Evolutionary conservation across 2,888 invertebrate genomes (phyloP), one percentile per base, ranked within the genome.

Genomic region (Eristalis arbustorum): DNA sequence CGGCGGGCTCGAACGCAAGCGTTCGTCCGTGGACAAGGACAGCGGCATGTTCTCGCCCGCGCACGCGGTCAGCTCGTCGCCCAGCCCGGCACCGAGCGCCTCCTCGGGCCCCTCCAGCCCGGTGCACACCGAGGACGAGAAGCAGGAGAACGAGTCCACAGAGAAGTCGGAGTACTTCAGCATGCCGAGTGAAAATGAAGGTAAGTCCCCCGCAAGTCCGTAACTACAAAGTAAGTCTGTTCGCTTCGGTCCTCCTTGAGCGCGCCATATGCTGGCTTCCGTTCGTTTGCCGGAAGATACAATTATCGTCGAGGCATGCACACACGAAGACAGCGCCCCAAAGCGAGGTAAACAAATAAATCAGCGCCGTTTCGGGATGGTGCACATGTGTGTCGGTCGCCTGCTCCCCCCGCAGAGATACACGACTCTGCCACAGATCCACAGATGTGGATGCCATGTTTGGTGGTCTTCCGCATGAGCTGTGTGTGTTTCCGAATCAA

Each of bases 71-170:
- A 89, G 90, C 49, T 89, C 90, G 0, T 92, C 92, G 2, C 90
- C 90, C 0, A 92, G 92, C 22, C 91, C 93, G 0, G 91, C 91
- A 81, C 91, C 91, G 63, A 92, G 93, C 87, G 91, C 91, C 64
- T 93, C 93, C 18, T 93, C 93, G 4, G 92, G 92, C 11, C 92
- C 92, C 1, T 92, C 94, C 1, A 93, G 93, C 40, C 93, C 93
- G 2, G 92, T 92, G 22, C 92, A 93, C 74, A 93, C 93, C 1
- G 93, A 93, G 89, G 93, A 93, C 79, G 93, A 93, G 83, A 94
- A 94, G 89, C 94, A 94, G 90, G 94, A 94, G 89, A 93, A 94
- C 69, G 94, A 94, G 90, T 93, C 93, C 78, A 94, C 94, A 76
- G 94, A 94, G 91, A 94, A 94, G 90, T 93, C 92, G 18, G 90